phyloP scores from a whole-genome alignment of 2,113 vertebrate genomes.

The Paedocypris sp. region DNA sequence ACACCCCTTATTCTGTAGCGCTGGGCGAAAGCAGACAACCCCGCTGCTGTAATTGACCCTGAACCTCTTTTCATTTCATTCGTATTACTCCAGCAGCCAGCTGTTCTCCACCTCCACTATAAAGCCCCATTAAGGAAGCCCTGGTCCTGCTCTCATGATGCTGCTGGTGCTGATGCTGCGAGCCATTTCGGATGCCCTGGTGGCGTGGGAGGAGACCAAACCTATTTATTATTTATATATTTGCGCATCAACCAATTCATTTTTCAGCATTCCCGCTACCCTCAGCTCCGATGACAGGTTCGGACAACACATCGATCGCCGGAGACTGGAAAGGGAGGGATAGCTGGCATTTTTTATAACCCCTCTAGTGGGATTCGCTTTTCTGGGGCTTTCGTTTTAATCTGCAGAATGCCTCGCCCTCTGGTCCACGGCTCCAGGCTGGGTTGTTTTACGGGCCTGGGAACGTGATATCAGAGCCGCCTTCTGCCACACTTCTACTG shows the following conservation, averaged over 20 bases:
- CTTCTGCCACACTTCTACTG: slow-evolving; percentile 16
- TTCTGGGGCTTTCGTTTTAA: slow-evolving; percentile 12
- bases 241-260: slow-evolving; percentile 48
- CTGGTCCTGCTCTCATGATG: neutral
- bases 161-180: slow-evolving; percentile 27
- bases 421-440: slow-evolving; percentile 1
- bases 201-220: neutral
- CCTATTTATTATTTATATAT: slow-evolving; percentile 1
- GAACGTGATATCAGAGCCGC: slow-evolving; percentile 29
- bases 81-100: slow-evolving; percentile 3
- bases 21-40: slow-evolving; percentile 38
- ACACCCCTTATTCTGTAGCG: slow-evolving; percentile 41
- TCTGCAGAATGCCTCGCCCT: slow-evolving; percentile 11
- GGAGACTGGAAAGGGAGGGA: slow-evolving; percentile 35
- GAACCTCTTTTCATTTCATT: slow-evolving; percentile 17
- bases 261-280: slow-evolving; percentile 34
- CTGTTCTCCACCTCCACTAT: slow-evolving; percentile 34
- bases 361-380: slow-evolving; percentile 47
- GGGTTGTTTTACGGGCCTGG: slow-evolving; percentile 19
- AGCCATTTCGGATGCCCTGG: slow-evolving; percentile 51
- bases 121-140: slow-evolving; percentile 52
- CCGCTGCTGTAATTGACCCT: slow-evolving; percentile 14
- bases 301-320: slow-evolving; percentile 33
- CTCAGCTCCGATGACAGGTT: slow-evolving; percentile 45
- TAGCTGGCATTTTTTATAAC: slow-evolving; percentile 52